Evolutionary conservation across 2,113 vertebrate species (phyloP), one percentile per base, ranked within the genome.

Genomic region (Nothobranchius kuhntae): DNA sequence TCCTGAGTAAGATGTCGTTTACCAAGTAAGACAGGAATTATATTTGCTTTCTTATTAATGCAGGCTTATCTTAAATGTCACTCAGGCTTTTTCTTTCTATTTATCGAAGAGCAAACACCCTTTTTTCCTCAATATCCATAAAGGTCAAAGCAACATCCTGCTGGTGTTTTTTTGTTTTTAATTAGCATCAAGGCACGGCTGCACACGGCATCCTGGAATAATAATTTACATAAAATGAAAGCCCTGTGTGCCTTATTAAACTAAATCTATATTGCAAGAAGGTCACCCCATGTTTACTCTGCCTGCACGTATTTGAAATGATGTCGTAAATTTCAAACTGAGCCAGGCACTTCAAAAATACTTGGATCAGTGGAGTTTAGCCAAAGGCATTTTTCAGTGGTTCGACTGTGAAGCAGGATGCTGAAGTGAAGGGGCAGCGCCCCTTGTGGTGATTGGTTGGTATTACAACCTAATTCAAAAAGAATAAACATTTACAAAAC

Each of bases 161-260:
- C 60, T 69, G 65, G 85, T 70, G 59, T 47, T 68, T 56, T 47
- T n/a, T 53, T 86, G 77, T 53, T 86, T 77, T 60, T 83, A 78
- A 86, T 86, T 78, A 79, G 65, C 66, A 69, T 58, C 13, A 59
- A 45, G 48, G 61, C 40, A 53, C 73, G 60, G 46, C 62, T 57
- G 73, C 73, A 51, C 53, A 45, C 61, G 75, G 86, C 79, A 86
- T 87, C 82, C 82, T 86, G 82, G 75, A 62, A 58, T 60, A 68
- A 56, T 69, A 9, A 86, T 83, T 74, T 72, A 66, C 85, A 77
- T 82, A 58, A 59, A 46, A 48, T 13, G 11, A 51, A 80, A 69
- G 47, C 42, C 26, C 36, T 10, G 1, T 9, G 6, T 12, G 36
- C 48, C 56, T 30, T 52, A 3, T 53, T 13, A 35, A 63, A 73